Percentiles rank a stretch among this genome's conserved stretches.
Conservation (phyloP, 1,140 invertebrate genomes). For the Muscidifurax raptorellus region DNA sequence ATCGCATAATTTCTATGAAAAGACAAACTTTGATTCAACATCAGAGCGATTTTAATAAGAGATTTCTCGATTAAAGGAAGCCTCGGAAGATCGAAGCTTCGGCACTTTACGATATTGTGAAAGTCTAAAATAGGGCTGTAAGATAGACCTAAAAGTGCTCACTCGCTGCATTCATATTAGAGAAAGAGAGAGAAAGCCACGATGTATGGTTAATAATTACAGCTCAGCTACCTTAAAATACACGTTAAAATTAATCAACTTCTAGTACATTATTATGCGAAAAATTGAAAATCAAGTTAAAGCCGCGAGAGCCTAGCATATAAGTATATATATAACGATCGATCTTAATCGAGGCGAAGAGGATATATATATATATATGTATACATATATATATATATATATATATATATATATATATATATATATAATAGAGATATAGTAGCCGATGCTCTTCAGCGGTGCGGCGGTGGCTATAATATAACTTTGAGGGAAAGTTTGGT, state of each 20-base stretch:
- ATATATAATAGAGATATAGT: too few relatives aligned
- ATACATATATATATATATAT: too few relatives aligned
- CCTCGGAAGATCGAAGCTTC: slow-evolving; percentile 6
- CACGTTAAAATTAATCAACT: too few relatives aligned
- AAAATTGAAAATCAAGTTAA: background rate
- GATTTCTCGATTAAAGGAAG: background rate
- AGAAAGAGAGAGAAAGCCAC: too few relatives aligned
- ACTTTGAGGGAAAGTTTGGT: slow-evolving; percentile 67
- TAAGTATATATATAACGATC: slow-evolving; percentile 56
- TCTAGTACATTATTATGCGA: background rate
- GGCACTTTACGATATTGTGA: slow-evolving; percentile 13
- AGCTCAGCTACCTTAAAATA: too few relatives aligned
- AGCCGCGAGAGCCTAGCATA: background rate
- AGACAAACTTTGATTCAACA: too few relatives aligned
- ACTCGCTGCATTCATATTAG: background rate
- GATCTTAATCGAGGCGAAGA: slow-evolving; percentile 61
- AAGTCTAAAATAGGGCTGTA: background rate
- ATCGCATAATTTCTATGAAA: too few relatives aligned
- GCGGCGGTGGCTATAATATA: slow-evolving; percentile 52
- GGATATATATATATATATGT: too few relatives aligned
- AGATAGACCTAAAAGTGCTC: background rate
- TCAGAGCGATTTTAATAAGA: slow-evolving; percentile 11
- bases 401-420: too few relatives aligned
- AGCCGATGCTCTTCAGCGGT: background rate
- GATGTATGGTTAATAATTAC: background rate